These are phyloP conservation scores for Pelochelys cantorii DNA, from an alignment of 2,797 vertebrate genomes.

Conservation along the genomic window DNA sequence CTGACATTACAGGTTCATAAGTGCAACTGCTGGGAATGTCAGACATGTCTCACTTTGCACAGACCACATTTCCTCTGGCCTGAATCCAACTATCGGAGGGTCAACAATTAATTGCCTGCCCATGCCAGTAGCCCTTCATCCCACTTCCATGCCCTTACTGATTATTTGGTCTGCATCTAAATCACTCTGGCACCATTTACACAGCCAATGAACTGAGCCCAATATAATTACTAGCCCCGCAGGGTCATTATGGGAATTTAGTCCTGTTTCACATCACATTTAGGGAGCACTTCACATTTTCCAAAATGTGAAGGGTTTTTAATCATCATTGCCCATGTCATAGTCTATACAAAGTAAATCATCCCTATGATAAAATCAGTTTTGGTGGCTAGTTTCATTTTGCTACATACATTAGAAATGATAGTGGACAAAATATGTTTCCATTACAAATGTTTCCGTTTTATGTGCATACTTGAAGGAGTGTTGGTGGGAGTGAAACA, in stretches of 20 bases:
- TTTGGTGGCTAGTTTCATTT: neutral
- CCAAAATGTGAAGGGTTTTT: neutral
- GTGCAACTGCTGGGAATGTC: neutral
- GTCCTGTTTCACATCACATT: neutral
- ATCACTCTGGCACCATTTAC: neutral
- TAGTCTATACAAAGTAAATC: neutral
- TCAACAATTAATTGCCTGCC: neutral
- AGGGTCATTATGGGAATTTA: neutral
- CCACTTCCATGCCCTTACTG: neutral
- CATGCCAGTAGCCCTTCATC: neutral
- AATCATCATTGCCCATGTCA: rapidly evolving
- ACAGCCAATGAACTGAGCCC: neutral
- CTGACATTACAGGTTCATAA: neutral
- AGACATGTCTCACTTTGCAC: neutral
- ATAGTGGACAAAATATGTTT: rapidly evolving
- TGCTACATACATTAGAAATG: rapidly evolving
- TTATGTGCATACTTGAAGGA: neutral
- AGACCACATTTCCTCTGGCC: neutral
- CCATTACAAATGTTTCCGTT: neutral
- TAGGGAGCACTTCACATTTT: neutral
- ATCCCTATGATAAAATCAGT: neutral
- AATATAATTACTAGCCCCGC: neutral
- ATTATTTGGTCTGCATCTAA: neutral
- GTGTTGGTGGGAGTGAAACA: neutral
- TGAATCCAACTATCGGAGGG: neutral